These are phyloP conservation scores for Odontocolon sp. DNA, from an alignment of 2,888 invertebrate species.

Conservation along the genomic window DNA sequence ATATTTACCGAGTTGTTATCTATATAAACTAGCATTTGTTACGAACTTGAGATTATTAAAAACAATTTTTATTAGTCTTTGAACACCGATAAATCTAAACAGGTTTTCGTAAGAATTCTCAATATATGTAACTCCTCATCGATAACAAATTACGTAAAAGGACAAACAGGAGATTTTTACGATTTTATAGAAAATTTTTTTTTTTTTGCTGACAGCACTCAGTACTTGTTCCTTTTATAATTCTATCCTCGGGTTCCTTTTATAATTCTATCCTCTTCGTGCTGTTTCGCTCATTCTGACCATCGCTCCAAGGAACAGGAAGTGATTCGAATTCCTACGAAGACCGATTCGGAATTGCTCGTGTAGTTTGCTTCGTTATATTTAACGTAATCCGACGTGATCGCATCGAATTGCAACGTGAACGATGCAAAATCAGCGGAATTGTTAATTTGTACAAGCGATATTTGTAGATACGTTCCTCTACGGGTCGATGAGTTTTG, in stretches of 20 bases:
- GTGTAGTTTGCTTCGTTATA: not conserved
- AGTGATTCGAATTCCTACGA: constrained; percentile 50
- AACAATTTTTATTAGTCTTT: not conserved
- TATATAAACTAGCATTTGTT: not conserved
- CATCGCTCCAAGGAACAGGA: constrained; percentile 47
- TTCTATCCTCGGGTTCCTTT: not conserved
- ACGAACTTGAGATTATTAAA: not conserved
- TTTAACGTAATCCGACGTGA: not conserved
- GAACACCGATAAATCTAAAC: not conserved
- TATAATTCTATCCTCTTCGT: not conserved
- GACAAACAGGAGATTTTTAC: constrained; percentile 8
- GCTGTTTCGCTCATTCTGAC: too few relatives aligned
- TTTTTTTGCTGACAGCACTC: constrained; percentile 1
- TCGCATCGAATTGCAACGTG: not conserved
- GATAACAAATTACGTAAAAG: not conserved
- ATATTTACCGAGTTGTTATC: not conserved
- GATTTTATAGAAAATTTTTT: constrained; percentile 1
- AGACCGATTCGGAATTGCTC: not conserved
- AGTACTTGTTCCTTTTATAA: not conserved
- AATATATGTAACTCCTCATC: not conserved
- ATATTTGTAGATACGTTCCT: not conserved
- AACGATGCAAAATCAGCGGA: not conserved
- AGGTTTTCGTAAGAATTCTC: not conserved
- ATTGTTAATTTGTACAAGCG: not conserved
- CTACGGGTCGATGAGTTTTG: not conserved